Base-by-base conservation (phyloP, 2,113 vertebrate genomes). In the Lagopus leucura region DNA sequence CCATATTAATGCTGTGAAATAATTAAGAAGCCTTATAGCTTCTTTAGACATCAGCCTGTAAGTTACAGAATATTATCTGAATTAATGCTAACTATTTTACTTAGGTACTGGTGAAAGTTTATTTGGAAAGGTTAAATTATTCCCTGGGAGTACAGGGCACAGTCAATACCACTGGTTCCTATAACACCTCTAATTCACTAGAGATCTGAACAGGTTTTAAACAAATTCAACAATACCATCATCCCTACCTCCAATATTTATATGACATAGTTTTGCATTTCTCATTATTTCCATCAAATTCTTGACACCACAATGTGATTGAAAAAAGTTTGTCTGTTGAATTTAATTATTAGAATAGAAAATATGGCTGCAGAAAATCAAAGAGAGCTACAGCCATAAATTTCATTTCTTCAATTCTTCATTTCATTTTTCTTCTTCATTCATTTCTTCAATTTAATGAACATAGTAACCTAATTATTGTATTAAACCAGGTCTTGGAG, bases 211-310 rank as follows among this genome's bases (percentile, higher is more conserved):
- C 0, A 1, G 2, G 16, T 34, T 87, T 40, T 47, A 32, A 83
- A 55, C 34, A 67, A 4, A 36, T 24, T 3, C 5, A 45, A 57
- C 55, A 27, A 15, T 9, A 15, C 14, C 25, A 54, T 28, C 13
- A 1, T 6, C 5, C 8, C 58, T 38, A 25, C 21, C 16, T 2
- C 1, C 28, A 45, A 3, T n/a, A 25, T 7, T n/a, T 52, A 30
- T 28, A 52, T 10, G 32, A 47, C 9, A 20, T 8, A 4, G 1
- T 16, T 58, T 6, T 78, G 9, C 2, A 34, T 24, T 30, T 75
- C 40, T 65, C 11, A 2, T 28, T 11, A 30, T 36, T 64, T 64
- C 7, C 0, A 65, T 79, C 8, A 52, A 42, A 42, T 60, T 86
- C 19, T 38, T 54, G 11, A 34, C 40, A 16, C 4, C 12, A 38